Conservation (phyloP, 2,113 vertebrate species). For the Caretta caretta region DNA sequence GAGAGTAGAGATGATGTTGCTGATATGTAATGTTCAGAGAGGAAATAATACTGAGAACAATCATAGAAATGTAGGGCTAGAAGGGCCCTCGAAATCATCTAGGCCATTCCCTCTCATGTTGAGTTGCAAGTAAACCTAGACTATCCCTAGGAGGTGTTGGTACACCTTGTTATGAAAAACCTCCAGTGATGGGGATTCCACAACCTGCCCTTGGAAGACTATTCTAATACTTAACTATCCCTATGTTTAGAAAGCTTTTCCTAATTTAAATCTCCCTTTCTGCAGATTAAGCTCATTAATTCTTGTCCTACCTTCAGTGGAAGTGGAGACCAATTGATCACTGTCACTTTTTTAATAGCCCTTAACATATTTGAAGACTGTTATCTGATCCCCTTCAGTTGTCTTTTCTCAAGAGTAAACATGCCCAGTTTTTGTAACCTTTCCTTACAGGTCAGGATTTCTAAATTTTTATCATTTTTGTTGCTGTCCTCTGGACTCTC, state of each 20-base stretch:
- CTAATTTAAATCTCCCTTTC: neutral
- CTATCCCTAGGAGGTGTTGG: no score
- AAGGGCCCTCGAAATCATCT: neutral
- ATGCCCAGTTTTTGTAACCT: neutral
- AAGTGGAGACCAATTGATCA: neutral
- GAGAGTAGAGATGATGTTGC: neutral
- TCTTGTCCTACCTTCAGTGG: neutral
- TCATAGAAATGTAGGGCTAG: neutral
- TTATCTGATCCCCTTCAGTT: neutral
- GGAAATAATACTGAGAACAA: neutral
- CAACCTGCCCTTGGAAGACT: neutral
- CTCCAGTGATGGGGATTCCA: no score
- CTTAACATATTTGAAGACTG: neutral
- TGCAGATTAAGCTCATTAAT: neutral
- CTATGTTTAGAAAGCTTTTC: neutral
- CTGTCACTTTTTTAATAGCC: neutral
- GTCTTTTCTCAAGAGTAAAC: neutral
- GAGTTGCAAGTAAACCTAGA: neutral
- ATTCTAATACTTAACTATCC: neutral
- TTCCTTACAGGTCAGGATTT: neutral
- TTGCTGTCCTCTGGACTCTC: neutral
- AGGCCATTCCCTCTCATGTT: neutral
- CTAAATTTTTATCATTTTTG: neutral
- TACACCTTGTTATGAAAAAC: no score
- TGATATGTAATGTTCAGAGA: neutral